phyloP scores from a whole-genome alignment of 2,888 invertebrate species.

The Pelosia muscerda region DNA sequence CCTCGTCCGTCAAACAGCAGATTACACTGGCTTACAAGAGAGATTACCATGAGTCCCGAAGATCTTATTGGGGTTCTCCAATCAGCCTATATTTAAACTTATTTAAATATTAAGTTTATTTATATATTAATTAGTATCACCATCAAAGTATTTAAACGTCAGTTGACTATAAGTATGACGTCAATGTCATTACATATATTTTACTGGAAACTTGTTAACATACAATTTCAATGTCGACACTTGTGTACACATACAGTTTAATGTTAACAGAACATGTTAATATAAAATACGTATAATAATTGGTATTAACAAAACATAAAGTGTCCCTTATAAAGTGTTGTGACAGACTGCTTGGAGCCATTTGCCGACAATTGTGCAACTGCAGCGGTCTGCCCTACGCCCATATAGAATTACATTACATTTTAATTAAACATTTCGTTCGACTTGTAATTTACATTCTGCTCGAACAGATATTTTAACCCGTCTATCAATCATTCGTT shows the following conservation, averaged over 20 bases:
- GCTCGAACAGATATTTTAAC: constrained; percentile 46
- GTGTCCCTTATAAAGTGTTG: constrained; percentile 38
- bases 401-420: constrained; percentile 46
- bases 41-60: too few species aligned
- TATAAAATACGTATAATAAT: constrained; percentile 26
- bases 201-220: background rate
- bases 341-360: constrained; percentile 64
- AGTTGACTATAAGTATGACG: background rate
- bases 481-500: constrained; percentile 50
- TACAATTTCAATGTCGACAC: constrained; percentile 21
- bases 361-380: constrained; percentile 38
- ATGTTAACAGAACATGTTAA: constrained; percentile 26
- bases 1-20: too few species aligned
- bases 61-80: too few species aligned
- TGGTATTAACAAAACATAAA: constrained; percentile 38
- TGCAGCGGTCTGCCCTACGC: constrained; percentile 43
- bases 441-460: constrained; percentile 49
- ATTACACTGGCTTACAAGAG: too few species aligned
- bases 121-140: constrained; percentile 19
- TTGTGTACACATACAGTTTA: constrained; percentile 36
- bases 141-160: constrained; percentile 17
- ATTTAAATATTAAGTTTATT: constrained; percentile 29
- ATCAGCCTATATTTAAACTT: too few species aligned
- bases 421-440: constrained; percentile 51
- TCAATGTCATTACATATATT: constrained; percentile 7